A percentile compares a stretch with the other conserved stretches of the same genome.
phyloP scores from a whole-genome alignment of 2,797 vertebrate genomes.

The Danio kyathit region DNA sequence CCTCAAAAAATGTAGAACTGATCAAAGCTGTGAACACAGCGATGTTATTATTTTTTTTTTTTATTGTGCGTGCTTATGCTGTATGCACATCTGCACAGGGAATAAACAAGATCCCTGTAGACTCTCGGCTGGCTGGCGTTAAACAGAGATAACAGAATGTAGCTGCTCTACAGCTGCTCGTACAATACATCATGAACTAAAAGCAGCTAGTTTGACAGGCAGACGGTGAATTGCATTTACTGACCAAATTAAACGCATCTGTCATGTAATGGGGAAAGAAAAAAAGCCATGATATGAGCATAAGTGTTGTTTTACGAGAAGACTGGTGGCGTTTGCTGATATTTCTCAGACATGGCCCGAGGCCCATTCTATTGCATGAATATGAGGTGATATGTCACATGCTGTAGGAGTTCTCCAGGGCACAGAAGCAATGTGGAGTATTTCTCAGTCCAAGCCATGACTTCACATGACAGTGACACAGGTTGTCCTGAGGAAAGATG shows the following conservation, averaged over 20 bases:
- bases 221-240: conserved; percentile 28
- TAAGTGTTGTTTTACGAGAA: conserved; percentile 38
- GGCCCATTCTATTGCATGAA: conserved; percentile 45
- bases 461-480: conserved; percentile 69
- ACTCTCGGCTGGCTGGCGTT: conserved; percentile 3
- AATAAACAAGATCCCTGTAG: conserved; percentile 36
- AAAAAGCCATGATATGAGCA: conserved; percentile 23
- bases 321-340: conserved; percentile 37
- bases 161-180: conserved; percentile 38
- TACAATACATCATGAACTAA: conserved; percentile 49
- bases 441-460: conserved; percentile 70
- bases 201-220: conserved; percentile 46
- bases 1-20: conserved; percentile 51
- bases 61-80: conserved; percentile 11
- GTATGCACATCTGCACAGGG: neutral
- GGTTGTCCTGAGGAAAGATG: conserved; percentile 59
- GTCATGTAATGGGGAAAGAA: conserved; percentile 8
- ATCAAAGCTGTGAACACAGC: conserved; percentile 20
- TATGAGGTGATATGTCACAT: conserved; percentile 41
- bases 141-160: conserved; percentile 52
- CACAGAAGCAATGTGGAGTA: conserved; percentile 40
- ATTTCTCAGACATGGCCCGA: conserved; percentile 45
- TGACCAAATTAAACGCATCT: conserved; percentile 52
- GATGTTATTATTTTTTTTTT: conserved; percentile 24
- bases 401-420: conserved; percentile 22